Evolutionary conservation across 2,113 vertebrate species (phyloP).

Genomic region (Cavia porcellus): DNA sequence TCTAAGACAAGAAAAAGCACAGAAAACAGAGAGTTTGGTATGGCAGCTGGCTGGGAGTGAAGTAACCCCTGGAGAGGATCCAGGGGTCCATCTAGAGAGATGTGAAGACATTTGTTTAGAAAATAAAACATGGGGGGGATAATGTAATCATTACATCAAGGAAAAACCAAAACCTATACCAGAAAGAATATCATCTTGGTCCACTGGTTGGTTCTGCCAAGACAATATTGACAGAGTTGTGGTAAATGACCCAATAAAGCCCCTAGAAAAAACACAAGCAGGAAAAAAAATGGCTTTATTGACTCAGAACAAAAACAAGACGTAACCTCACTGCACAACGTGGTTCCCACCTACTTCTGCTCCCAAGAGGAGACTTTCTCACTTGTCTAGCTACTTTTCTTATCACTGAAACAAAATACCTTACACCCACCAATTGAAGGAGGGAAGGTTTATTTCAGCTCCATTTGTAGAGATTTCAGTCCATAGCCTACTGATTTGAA

Average conservation of each 20-base stretch:
- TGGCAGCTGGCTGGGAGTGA: accelerated
- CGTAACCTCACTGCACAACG: accelerated
- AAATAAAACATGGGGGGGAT: not conserved
- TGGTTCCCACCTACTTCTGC: too few species aligned
- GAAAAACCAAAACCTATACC: too few species aligned
- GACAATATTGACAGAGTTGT: too few species aligned
- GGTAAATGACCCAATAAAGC: accelerated
- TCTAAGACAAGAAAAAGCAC: accelerated
- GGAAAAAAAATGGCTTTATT: not conserved
- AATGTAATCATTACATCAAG: not conserved
- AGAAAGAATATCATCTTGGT: not conserved
- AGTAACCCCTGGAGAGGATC: accelerated
- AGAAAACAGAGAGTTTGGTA: accelerated
- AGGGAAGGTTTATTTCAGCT: too few species aligned
- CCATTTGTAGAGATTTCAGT: too few species aligned
- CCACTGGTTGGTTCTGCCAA: not conserved
- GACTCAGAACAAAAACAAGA: not conserved
- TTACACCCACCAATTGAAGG: too few species aligned
- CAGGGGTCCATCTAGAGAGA: not conserved
- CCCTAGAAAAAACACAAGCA: not conserved
- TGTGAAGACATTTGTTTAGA: not conserved
- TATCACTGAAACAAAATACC: too few species aligned
- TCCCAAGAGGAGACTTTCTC: too few species aligned
- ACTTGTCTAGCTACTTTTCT: too few species aligned
- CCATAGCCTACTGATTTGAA: too few species aligned